Evolutionary conservation across 2,113 vertebrate species (phyloP), one percentile per base, ranked within the genome.

Genomic region (Cyprinodon tularosa): DNA sequence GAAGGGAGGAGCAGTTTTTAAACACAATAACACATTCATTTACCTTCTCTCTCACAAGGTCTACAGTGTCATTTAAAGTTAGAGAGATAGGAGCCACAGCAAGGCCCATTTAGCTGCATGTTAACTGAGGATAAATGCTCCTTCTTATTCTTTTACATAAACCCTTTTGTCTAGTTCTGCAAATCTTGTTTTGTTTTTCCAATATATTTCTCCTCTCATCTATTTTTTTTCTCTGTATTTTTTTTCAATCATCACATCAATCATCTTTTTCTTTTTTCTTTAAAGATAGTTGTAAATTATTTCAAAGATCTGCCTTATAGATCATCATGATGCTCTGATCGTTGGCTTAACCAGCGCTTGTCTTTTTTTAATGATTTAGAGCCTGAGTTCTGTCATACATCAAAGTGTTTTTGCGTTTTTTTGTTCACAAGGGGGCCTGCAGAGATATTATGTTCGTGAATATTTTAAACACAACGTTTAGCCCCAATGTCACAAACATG

Each of bases 401-500:
- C 36, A 44, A 57, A 71, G 38, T 0, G 60, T 50, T 77, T 57
- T 29, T 29, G 29, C 29, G 2, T 29, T 29, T 29, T 29, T 57
- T 72, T 71, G 65, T 71, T 44, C 76, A 37, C 66, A 53, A 29
- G 17, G 50, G 67, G 50, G 71, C 66, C 65, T 44, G 71, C 76
- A 81, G 75, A 81, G 73, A 82, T 77, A 57, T 38, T 77, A 71
- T 10, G 29, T 39, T 66, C 40, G 57, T 88, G 83, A 90, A 84
- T 88, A 77, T 91, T 86, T 83, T 57, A 76, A 70, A 65, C 77
- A 20, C 72, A 76, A 36, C 64, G 2, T 86, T 84, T 80, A 84
- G 65, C 66, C 37, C 65, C 68, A 81, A 84, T 88, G 80, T 80
- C 62, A 42, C 75, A 48, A 66, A 62, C 78, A 83, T 38, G 65